Percentiles rank a stretch among this genome's conserved stretches.
These are phyloP conservation scores for Drosophila helvetica DNA, from an alignment of 2,888 invertebrate species.

Conservation along the genomic window DNA sequence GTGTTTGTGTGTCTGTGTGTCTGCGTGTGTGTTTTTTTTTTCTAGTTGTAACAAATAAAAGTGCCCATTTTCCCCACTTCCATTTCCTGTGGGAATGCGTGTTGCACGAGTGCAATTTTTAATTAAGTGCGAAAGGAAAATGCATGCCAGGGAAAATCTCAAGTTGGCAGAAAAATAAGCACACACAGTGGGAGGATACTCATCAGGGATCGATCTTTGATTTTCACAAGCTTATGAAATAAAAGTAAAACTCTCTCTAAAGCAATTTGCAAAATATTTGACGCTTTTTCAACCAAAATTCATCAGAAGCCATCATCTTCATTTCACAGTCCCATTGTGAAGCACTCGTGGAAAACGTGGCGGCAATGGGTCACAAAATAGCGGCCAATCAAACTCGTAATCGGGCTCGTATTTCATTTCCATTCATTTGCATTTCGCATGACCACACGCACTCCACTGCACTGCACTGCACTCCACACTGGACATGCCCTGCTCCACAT, in stretches of 20 bases:
- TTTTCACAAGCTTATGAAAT: too few species aligned
- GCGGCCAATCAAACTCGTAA: slow-evolving; percentile 44
- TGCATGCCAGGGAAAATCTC: slow-evolving; percentile 18
- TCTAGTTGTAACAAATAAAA: slow-evolving; percentile 16
- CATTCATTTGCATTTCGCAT: slow-evolving; percentile 49
- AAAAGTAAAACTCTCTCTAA: too few species aligned
- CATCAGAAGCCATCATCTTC: too few species aligned
- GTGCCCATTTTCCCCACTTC: slow-evolving; percentile 13
- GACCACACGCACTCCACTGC: slow-evolving; percentile 23
- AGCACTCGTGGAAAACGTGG: background rate
- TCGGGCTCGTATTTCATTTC: slow-evolving; percentile 33
- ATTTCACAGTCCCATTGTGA: background rate
- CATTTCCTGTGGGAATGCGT: slow-evolving; percentile 46
- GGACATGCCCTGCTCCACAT: background rate
- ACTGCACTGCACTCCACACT: too few species aligned
- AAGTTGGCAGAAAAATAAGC: slow-evolving; percentile 19
- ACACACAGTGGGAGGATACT: background rate
- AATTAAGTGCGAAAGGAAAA: slow-evolving; percentile 68
- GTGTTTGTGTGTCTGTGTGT: background rate
- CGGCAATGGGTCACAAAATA: slow-evolving; percentile 36
- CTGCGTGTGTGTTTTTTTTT: background rate
- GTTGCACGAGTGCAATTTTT: slow-evolving; percentile 56
- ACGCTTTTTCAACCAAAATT: too few species aligned
- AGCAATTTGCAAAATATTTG: too few species aligned
- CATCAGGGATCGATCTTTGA: background rate